Conservation (phyloP, 53 echinoderm and acorn worm species). For the Paelopatides confundens region DNA sequence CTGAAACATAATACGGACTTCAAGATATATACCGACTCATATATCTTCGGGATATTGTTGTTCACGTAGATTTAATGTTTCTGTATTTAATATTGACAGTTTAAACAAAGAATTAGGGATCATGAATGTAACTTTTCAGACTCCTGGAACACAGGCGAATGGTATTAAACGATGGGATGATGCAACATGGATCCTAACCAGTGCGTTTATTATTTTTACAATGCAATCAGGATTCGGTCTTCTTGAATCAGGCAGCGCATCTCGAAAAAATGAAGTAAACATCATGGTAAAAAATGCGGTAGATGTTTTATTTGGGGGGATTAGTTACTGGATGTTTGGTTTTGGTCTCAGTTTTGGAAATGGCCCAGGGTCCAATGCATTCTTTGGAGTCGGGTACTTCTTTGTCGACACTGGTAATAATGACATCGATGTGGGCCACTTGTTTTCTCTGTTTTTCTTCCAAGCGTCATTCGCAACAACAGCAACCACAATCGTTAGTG, state of each 20-base stretch:
- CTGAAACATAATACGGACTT: too few species aligned
- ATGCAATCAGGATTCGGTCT: conserved; percentile 99
- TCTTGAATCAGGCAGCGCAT: conserved; percentile 90
- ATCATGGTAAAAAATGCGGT: conserved; percentile 98
- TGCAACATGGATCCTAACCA: conserved; percentile 91
- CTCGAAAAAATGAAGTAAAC: conserved; percentile 94
- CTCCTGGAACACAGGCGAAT: too few species aligned
- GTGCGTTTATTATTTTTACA: conserved; percentile 95
- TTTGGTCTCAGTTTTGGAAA: conserved; percentile 85
- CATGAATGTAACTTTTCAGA: too few species aligned
- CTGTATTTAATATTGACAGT: too few species aligned
- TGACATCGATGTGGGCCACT: conserved; percentile 64
- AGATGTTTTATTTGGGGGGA: conserved; percentile 90
- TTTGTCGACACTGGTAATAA: conserved; percentile 70
- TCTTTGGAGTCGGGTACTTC: conserved; percentile 84
- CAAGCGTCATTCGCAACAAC: conserved; percentile 95
- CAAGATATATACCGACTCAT: too few species aligned
- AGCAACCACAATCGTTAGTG: conserved; percentile 89
- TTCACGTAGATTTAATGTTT: too few species aligned
- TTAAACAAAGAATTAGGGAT: too few species aligned
- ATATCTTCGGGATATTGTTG: too few species aligned
- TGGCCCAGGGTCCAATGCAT: conserved; percentile 65
- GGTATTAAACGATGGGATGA: conserved; percentile 76
- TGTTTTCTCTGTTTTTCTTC: conserved; percentile 90
- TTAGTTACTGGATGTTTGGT: conserved; percentile 95